Base-by-base conservation (phyloP, 1,140 invertebrate genomes). In the Tetramorium simillimum region DNA sequence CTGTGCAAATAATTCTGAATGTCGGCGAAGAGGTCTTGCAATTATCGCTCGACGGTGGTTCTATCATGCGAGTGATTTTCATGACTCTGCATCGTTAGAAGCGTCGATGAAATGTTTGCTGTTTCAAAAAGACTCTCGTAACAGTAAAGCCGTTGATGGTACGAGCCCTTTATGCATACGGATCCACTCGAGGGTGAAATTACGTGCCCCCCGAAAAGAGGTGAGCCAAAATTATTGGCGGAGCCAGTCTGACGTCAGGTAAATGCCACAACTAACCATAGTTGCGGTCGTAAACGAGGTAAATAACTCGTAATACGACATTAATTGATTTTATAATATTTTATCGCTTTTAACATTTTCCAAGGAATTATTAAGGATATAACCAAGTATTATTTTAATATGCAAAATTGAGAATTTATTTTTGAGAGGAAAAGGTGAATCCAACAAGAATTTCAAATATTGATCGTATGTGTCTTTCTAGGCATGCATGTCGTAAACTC, bases 121-220 rank as follows among this genome's bases (percentile, higher is more conserved):
- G 24, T 60, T 73, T 46, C 40, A 60, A 63, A 37, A 78, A 18
- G 40, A 24, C 67, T 21, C 14, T 43, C 21, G 49, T 51, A 53
- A 65, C 28, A 21, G 37, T 72, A 72, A 82, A 82, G 53, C 73
- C 80, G 70, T 60, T 82, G 80, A 70, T 18, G 40, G 18, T 51
- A 21, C n/a, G 60, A 75, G 43, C 56, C 46, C 78, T 72, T 46
- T 76, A 14, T 65, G 33, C 56, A 62, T 24, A 53, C 46, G 56
- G 33, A 72, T 37, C 4, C 56, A 65, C 62, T 69, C 51, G 28
- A 40, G 18, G 49, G 33, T 82, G 60, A 70, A 69, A 85, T 87
- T 73, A 72, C 78, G 58, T 28, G 12, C 37, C 40, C 7, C 7
- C 46, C 9, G 40, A 58, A 87, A 87, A 51, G 62, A 56, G 24